A percentile compares a stretch with the other conserved stretches of the same genome.
Conservation (phyloP, 1,140 invertebrate genomes). For the Hestina assimilis region DNA sequence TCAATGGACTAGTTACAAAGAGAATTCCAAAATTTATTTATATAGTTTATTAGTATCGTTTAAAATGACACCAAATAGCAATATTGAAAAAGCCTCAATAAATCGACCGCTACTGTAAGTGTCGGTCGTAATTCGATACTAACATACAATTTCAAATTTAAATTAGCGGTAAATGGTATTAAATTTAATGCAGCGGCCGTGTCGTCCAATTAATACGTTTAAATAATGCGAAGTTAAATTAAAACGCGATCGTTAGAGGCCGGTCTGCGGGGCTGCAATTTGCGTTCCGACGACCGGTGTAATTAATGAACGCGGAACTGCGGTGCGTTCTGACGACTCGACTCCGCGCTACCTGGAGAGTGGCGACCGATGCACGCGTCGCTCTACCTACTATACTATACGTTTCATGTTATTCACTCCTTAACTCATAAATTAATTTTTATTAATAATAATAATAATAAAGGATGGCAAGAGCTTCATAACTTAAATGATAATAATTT, state of each 20-base stretch:
- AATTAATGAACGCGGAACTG: constrained; percentile 17
- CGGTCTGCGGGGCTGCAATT: constrained; percentile 13
- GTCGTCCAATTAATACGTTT: constrained; percentile 28
- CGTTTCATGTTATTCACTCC: neutral
- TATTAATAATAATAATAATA: neutral
- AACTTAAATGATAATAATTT: neutral
- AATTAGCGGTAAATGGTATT: constrained; percentile 25
- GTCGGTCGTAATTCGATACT: constrained; percentile 16
- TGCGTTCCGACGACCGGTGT: constrained; percentile 12
- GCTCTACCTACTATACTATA: neutral
- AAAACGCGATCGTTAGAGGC: constrained; percentile 26
- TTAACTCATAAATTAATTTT: too few relatives aligned
- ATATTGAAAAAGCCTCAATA: neutral
- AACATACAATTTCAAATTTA: constrained; percentile 27
- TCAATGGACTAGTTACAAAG: neutral
- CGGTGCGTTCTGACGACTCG: neutral
- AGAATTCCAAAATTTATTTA: neutral
- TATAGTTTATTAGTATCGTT: too few relatives aligned
- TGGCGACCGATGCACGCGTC: too few relatives aligned
- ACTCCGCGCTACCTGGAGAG: neutral
- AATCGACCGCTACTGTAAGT: neutral
- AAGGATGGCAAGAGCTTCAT: neutral
- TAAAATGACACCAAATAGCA: too few relatives aligned
- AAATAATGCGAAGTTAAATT: constrained; percentile 26
- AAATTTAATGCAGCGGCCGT: constrained; percentile 25